These are phyloP conservation scores for Metopolophium dirhodum DNA, from an alignment of 1,140 invertebrate species.

Conservation along the genomic window DNA sequence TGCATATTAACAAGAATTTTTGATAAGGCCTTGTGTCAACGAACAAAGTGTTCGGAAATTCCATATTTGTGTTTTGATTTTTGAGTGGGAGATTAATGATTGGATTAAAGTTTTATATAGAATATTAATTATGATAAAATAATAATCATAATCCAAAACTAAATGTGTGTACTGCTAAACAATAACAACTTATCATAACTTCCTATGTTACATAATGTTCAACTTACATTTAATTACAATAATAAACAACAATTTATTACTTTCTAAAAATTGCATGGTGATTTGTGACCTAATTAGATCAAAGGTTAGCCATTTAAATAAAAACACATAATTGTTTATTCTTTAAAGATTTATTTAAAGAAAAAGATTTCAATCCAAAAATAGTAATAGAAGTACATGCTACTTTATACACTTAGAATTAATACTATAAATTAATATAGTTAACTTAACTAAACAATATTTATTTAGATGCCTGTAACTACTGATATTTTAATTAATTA, in stretches of 20 bases:
- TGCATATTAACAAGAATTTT: not conserved
- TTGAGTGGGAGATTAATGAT: conserved; percentile 23
- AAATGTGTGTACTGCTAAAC: not conserved
- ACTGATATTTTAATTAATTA: not conserved
- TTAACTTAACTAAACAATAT: not conserved
- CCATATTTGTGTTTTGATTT: not conserved
- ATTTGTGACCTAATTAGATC: not conserved
- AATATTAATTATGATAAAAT: conserved; percentile 22
- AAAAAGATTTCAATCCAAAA: not conserved
- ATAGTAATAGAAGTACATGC: not conserved
- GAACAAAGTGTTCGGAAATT: not conserved
- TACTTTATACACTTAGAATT: not conserved
- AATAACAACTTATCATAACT: not conserved
- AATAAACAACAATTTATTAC: not conserved
- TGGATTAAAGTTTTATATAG: not conserved
- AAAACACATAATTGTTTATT: conserved; percentile 16
- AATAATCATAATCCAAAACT: conserved; percentile 10
- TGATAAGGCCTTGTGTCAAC: not conserved
- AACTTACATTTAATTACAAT: not conserved
- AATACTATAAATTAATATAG: not conserved
- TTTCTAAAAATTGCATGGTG: not conserved
- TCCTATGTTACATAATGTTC: not conserved
- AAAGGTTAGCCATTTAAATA: conserved; percentile 28
- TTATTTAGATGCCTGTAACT: conserved; percentile 43
- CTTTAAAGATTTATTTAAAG: conserved; percentile 37